Conservation (phyloP, 2,888 invertebrate genomes). For the Drosophila eohydei region DNA sequence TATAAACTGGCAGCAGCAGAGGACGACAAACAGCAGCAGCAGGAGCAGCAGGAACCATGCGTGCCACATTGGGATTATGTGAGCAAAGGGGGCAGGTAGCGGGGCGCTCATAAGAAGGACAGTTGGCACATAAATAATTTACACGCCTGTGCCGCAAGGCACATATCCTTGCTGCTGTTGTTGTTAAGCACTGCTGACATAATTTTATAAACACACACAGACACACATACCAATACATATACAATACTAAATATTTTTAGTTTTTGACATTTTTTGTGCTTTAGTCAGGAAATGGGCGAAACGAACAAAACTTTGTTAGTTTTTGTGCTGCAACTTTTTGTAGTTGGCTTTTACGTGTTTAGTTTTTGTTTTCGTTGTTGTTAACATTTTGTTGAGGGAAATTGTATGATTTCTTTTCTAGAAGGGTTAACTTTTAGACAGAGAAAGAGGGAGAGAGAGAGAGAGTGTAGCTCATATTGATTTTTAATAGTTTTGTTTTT, state of each 20-base stretch:
- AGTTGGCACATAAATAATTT: constrained; percentile 77
- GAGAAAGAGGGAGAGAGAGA: not conserved
- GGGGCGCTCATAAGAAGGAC: constrained; percentile 44
- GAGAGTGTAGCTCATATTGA: not conserved
- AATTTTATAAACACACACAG: constrained; percentile 51
- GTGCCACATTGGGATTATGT: constrained; percentile 55
- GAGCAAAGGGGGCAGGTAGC: not conserved
- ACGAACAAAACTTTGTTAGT: constrained; percentile 67
- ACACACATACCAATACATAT: not conserved
- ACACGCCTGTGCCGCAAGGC: constrained; percentile 57
- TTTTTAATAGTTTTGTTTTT: not conserved
- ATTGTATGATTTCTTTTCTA: constrained; percentile 41
- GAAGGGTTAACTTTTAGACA: constrained; percentile 24
- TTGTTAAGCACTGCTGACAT: constrained; percentile 63
- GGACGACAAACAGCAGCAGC: constrained; percentile 10
- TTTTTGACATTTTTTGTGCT: constrained; percentile 13
- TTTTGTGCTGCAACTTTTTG: constrained; percentile 64
- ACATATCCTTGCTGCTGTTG: constrained; percentile 28
- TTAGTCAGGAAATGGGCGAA: constrained; percentile 49
- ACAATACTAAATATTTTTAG: constrained; percentile 14
- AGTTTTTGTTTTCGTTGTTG: constrained; percentile 23
- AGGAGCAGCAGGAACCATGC: constrained; percentile 47
- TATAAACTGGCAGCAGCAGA: constrained; percentile 61
- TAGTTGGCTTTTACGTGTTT: constrained; percentile 52
- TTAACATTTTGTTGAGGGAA: constrained; percentile 39